A percentile compares a stretch with the other conserved stretches of the same genome.
These are phyloP conservation scores for Bellardia pandia DNA, from an alignment of 2,888 invertebrate species.

Conservation along the genomic window DNA sequence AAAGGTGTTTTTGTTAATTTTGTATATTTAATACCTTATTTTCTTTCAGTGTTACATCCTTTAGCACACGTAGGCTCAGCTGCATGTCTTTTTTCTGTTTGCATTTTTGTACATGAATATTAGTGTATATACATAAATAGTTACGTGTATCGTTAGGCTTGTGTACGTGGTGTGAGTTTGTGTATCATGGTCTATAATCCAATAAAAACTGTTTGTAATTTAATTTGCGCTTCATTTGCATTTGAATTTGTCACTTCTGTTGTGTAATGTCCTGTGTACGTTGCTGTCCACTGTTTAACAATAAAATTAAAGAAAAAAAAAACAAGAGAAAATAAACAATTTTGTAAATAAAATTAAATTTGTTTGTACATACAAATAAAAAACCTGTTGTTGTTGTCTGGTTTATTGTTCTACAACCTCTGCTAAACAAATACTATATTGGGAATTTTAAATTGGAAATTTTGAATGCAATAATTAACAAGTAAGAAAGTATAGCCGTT, in stretches of 20 bases:
- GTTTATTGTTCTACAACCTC: conserved; percentile 41
- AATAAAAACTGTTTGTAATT: conserved; percentile 84
- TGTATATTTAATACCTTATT: not conserved
- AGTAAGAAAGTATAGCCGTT: too few relatives aligned
- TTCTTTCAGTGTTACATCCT: conserved; percentile 10
- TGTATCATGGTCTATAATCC: conserved; percentile 80
- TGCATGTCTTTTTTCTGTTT: conserved; percentile 50
- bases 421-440: not conserved
- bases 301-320: conserved; percentile 48
- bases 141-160: not conserved
- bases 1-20: too few relatives aligned
- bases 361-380: conserved; percentile 51
- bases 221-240: conserved; percentile 85
- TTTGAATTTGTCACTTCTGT: conserved; percentile 82
- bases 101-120: conserved; percentile 44
- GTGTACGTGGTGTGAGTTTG: conserved; percentile 38
- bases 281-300: conserved; percentile 67
- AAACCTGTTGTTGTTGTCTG: conserved; percentile 72
- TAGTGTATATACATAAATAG: conserved; percentile 2
- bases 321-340: conserved; percentile 54
- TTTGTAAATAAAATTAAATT: conserved; percentile 67
- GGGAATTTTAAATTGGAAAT: not conserved
- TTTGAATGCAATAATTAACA: conserved; percentile 2
- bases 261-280: conserved; percentile 68
- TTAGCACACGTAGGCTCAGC: conserved; percentile 67